Percentiles rank a stretch among this genome's conserved stretches.
Evolutionary conservation across 2,797 vertebrate species (phyloP).

Genomic region (Ctenochaetus hawaiiensis): DNA sequence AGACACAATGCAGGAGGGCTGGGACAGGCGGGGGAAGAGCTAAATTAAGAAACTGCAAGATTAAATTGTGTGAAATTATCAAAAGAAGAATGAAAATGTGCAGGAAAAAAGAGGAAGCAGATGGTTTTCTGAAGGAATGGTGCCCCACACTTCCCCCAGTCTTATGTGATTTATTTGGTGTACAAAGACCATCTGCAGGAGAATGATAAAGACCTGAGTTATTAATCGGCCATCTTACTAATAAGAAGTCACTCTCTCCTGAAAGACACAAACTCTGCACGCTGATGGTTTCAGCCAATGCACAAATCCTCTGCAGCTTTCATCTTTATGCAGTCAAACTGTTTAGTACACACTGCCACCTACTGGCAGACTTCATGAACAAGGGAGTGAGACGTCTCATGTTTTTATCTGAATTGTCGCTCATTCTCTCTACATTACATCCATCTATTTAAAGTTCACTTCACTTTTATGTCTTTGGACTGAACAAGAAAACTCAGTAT

Average conservation of each 20-base stretch:
- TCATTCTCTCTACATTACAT: background rate
- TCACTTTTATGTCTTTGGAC: background rate
- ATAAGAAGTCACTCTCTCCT: conserved; percentile 11
- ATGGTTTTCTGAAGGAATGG: background rate
- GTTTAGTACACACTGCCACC: conserved; percentile 50
- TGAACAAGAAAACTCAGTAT: background rate
- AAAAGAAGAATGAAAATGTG: background rate
- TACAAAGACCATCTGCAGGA: conserved; percentile 40
- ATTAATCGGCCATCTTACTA: conserved; percentile 34
- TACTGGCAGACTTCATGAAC: conserved; percentile 44
- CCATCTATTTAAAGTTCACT: background rate
- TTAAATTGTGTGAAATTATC: background rate
- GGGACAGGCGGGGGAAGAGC: background rate
- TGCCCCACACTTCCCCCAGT: background rate
- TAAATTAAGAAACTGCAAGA: background rate
- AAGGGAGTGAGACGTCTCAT: background rate
- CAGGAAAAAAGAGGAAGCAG: background rate
- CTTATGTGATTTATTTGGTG: conserved; percentile 15
- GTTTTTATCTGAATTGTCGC: background rate
- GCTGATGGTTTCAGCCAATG: background rate
- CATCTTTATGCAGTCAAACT: background rate
- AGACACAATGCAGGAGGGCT: conserved; percentile 10
- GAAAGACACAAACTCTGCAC: background rate
- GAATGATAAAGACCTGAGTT: conserved; percentile 47
- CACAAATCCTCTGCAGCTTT: conserved; percentile 7